Evolutionary conservation across 2,888 invertebrate species (phyloP), one percentile per base, ranked within the genome.

Genomic region (Perizoma flavofasciatum): DNA sequence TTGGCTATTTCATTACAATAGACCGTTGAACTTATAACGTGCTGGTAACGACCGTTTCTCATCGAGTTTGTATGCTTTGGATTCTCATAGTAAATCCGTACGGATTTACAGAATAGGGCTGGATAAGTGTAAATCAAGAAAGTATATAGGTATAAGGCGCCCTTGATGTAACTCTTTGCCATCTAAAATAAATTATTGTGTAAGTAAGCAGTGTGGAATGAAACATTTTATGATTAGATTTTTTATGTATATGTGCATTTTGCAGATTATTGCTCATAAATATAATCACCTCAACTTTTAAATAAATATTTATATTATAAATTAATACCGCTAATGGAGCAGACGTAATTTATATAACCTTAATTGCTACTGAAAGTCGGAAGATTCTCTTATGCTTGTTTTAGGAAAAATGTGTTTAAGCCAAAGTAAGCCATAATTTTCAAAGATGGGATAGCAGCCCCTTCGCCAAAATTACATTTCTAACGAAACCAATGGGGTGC

Each of bases 1-100:
- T 91, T 89, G 85, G 83, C 79, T 76, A 86, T 86, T 83, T 78
- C 77, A 79, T 77, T 73, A 91, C 87, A 90, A 92, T 82, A 73
- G 80, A 66, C 67, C 70, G 71, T 77, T 78, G 82, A 85, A 89
- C 91, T 90, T 91, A 92, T 88, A 73, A 86, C 80, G 89, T 90
- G 91, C 83, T 88, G 91, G 83, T 88, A 90, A 92, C 79, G 79
- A 78, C 72, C 76, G 70, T 79, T 82, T 82, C 79, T 78, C 75
- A 78, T 79, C 65, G 68, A 71, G 77, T 82, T 81, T 79, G 80
- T 82, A 79, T 72, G 63, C 70, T 66, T 75, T 68, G 70, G 71
- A 77, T 79, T 81, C 82, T 73, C 68, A 65, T 70, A 68, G 80
- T 77, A 80, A 80, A 81, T 78, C 78, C 55, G 9, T 35, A 48